These are phyloP conservation scores for Cydia amplana DNA, from an alignment of 1,140 invertebrate species.

Conservation along the genomic window DNA sequence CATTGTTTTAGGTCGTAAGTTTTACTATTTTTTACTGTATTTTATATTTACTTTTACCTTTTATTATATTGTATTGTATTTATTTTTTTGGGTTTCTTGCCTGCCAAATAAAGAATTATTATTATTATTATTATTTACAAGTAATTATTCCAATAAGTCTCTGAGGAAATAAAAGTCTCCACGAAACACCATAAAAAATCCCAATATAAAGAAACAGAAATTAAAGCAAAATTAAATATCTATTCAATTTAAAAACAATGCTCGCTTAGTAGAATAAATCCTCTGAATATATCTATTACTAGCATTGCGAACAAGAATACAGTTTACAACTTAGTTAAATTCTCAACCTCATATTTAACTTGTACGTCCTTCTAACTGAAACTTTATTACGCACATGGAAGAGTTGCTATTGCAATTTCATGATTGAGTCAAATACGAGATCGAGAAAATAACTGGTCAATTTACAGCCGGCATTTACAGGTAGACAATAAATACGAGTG, in stretches of 20 bases:
- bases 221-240: background rate
- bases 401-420: background rate
- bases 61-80: too few relatives aligned
- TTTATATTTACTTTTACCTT: too few relatives aligned
- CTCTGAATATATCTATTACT: background rate
- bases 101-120: too few relatives aligned
- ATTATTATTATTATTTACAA: too few relatives aligned
- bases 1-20: too few relatives aligned
- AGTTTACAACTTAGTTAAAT: background rate
- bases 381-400: background rate
- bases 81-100: too few relatives aligned
- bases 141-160: too few relatives aligned
- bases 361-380: background rate
- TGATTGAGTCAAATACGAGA: background rate
- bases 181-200: background rate
- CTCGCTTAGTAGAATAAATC: background rate
- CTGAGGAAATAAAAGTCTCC: too few relatives aligned
- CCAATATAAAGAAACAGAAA: background rate
- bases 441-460: background rate
- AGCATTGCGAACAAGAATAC: background rate
- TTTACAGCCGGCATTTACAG: conserved; percentile 20
- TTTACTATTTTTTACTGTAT: too few relatives aligned
- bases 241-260: background rate
- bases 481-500: conserved; percentile 27
- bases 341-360: background rate